Percentiles rank a stretch among this genome's conserved stretches.
Conservation (phyloP, 2,797 vertebrate species). For the Hemibagrus guttatus region DNA sequence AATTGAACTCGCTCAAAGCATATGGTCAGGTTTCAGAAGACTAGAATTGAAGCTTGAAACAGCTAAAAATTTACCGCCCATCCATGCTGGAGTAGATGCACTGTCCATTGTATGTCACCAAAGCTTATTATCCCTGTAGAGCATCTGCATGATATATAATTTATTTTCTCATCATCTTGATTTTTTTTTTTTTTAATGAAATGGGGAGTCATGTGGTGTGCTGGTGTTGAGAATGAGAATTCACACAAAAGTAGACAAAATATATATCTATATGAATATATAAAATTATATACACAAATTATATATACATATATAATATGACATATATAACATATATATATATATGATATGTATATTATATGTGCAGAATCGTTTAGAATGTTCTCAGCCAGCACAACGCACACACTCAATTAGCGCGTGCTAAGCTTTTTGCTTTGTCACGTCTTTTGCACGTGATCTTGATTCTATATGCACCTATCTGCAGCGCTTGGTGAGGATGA, state of each 20-base stretch:
- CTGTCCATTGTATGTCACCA: slow-evolving; percentile 38
- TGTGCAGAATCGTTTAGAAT: neutral
- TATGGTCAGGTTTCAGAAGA: neutral
- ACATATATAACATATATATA: too few species aligned
- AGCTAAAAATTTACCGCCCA: neutral
- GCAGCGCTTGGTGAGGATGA: slow-evolving; percentile 95
- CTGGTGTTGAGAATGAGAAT: neutral
- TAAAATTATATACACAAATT: too few species aligned
- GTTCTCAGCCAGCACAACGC: slow-evolving; percentile 48
- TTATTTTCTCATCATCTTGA: neutral
- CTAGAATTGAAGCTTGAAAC: neutral
- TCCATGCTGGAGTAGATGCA: slow-evolving; percentile 14
- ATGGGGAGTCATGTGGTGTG: slow-evolving; percentile 46
- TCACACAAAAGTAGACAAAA: neutral
- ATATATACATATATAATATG: too few species aligned
- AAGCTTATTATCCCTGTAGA: slow-evolving; percentile 1
- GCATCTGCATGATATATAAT: slow-evolving; percentile 48
- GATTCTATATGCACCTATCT: slow-evolving; percentile 41
- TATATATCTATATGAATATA: too few species aligned
- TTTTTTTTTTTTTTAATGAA: neutral
- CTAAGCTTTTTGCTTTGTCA: slow-evolving; percentile 27
- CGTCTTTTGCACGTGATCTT: slow-evolving; percentile 27
- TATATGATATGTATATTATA: too few species aligned
- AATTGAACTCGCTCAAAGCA: neutral
- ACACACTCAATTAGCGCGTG: slow-evolving; percentile 42